Conservation (phyloP, 2,888 invertebrate species). For the Dasypolia templi region DNA sequence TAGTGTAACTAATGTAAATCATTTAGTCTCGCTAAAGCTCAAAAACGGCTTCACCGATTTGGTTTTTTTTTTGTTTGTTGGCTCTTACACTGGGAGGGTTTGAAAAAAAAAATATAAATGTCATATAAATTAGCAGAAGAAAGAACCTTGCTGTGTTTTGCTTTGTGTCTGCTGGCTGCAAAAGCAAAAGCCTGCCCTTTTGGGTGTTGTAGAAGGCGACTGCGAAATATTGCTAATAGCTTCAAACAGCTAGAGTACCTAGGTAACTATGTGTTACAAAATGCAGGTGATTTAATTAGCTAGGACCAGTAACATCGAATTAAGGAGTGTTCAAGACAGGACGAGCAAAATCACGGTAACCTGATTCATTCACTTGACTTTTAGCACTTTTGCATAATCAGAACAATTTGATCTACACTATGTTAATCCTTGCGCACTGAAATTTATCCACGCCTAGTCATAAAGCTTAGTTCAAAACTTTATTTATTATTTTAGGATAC, state of each 20-base stretch:
- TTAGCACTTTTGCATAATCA: conserved; percentile 31
- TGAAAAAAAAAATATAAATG: too few relatives aligned
- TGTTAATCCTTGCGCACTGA: conserved; percentile 1
- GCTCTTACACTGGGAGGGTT: too few relatives aligned
- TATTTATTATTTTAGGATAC: conserved; percentile 31
- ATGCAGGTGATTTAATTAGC: conserved; percentile 19
- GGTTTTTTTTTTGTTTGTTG: too few relatives aligned
- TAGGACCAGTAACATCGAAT: neutral
- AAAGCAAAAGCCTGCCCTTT: neutral
- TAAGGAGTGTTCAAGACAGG: conserved; percentile 22
- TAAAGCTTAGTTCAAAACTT: conserved; percentile 22
- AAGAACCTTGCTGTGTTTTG: too few relatives aligned
- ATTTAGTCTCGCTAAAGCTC: too few relatives aligned
- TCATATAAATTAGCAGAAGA: too few relatives aligned
- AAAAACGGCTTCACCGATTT: too few relatives aligned
- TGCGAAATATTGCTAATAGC: neutral
- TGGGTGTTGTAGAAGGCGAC: neutral
- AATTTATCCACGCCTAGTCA: conserved; percentile 6
- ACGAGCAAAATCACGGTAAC: neutral
- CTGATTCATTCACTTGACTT: conserved; percentile 34
- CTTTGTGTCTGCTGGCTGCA: too few relatives aligned
- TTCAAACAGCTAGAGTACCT: neutral
- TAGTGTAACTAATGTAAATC: too few relatives aligned
- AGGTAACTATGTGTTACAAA: neutral
- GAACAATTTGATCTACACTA: conserved; percentile 14